Percentiles rank a stretch among this genome's conserved stretches.
Conservation (phyloP, 2,888 invertebrate species). For the Micoletzkya japonica region DNA sequence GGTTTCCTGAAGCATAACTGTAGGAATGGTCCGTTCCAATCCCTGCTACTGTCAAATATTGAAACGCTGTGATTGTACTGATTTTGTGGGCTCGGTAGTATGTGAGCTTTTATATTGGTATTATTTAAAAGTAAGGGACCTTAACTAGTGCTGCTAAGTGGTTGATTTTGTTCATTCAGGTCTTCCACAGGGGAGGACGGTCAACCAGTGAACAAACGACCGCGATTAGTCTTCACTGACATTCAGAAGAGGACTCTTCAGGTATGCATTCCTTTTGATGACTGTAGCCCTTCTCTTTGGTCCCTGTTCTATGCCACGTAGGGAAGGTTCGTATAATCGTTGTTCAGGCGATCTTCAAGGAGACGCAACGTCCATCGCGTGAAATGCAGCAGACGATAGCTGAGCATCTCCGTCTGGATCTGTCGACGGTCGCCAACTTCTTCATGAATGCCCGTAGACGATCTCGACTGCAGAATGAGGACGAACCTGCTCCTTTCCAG, state of each 20-base stretch:
- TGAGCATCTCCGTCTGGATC: constrained; percentile 57
- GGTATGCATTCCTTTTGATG: constrained; percentile 32
- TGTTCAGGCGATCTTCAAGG: constrained; percentile 61
- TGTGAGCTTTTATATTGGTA: too few species aligned
- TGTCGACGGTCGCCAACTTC: constrained; percentile 79
- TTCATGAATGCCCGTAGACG: constrained; percentile 99
- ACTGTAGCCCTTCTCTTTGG: not conserved
- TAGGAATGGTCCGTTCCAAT: too few species aligned
- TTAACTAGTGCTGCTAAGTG: not conserved
- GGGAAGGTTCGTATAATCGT: not conserved
- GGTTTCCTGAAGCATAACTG: too few species aligned
- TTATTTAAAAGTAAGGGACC: not conserved
- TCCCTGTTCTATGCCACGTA: not conserved
- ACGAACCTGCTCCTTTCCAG: constrained; percentile 49
- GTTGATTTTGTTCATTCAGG: constrained; percentile 2
- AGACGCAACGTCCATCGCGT: constrained; percentile 62
- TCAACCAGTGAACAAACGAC: constrained; percentile 76
- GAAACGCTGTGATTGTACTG: too few species aligned
- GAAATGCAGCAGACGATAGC: constrained; percentile 63
- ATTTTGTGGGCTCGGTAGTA: too few species aligned
- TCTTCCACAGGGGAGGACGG: constrained; percentile 35
- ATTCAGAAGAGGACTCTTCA: constrained; percentile 97
- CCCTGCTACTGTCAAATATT: too few species aligned
- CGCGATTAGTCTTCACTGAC: constrained; percentile 99
- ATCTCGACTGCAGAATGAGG: constrained; percentile 60